These are phyloP conservation scores for Cyprinodon diabolis DNA, from an alignment of 2,797 vertebrate species.

Conservation along the genomic window DNA sequence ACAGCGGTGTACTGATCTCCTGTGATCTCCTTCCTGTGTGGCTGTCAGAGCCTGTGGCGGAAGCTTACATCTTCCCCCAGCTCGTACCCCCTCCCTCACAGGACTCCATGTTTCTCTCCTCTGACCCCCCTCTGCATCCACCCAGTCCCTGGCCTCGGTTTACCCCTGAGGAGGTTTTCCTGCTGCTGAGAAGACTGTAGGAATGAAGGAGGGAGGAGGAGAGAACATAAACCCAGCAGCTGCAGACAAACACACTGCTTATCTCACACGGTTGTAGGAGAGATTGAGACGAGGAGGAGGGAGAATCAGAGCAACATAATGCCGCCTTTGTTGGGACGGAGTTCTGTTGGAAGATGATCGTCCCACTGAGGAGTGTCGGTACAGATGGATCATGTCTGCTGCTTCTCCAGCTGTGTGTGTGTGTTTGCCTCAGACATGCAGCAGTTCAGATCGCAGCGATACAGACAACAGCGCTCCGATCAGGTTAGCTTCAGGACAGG, in stretches of 20 bases:
- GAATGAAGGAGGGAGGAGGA: slow-evolving; percentile 39
- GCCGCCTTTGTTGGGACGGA: slow-evolving; percentile 50
- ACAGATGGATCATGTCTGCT: slow-evolving; percentile 42
- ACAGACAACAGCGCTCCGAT: neutral
- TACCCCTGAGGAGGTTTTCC: slow-evolving; percentile 37
- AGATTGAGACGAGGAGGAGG: neutral
- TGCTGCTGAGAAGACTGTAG: slow-evolving; percentile 33
- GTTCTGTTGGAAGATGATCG: slow-evolving; percentile 52
- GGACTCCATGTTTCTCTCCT: slow-evolving; percentile 71
- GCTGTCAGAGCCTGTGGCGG: slow-evolving; percentile 78
- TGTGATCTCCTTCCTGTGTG: slow-evolving; percentile 84
- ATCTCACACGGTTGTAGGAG: neutral
- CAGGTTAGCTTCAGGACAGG: neutral
- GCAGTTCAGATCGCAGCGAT: neutral
- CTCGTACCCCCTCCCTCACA: slow-evolving; percentile 46
- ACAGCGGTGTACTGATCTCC: slow-evolving; percentile 59
- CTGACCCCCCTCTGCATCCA: slow-evolving; percentile 47
- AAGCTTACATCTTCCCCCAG: slow-evolving; percentile 75
- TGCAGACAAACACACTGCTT: slow-evolving; percentile 7
- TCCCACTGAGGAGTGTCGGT: slow-evolving; percentile 39
- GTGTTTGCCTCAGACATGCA: neutral
- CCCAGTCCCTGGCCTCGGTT: slow-evolving; percentile 37
- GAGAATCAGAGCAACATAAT: slow-evolving; percentile 47
- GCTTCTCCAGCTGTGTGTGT: neutral
- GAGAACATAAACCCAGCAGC: slow-evolving; percentile 19